Conservation (phyloP, 2,888 invertebrate species). For the Sinelater perroti region DNA sequence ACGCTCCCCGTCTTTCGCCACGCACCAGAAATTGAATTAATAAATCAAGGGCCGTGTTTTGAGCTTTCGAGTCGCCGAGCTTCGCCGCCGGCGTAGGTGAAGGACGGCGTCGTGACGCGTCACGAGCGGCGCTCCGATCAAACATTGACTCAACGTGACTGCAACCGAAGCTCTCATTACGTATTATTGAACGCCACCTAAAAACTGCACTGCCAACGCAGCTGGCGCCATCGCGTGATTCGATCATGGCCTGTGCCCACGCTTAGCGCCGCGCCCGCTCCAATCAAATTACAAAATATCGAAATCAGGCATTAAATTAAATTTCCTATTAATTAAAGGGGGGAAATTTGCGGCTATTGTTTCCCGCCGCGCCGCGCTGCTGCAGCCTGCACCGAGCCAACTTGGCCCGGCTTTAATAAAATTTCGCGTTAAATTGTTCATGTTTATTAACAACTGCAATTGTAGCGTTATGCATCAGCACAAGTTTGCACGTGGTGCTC, state of each 20-base stretch:
- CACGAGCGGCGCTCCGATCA: conserved; percentile 20
- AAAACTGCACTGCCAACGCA: conserved; percentile 12
- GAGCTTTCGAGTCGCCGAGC: conserved; percentile 4
- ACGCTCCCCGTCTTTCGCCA: conserved; percentile 3
- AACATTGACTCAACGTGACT: conserved; percentile 37
- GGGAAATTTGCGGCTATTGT: conserved; percentile 7
- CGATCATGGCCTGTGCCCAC: conserved; percentile 4
- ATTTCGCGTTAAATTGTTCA: background rate
- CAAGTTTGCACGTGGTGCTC: background rate
- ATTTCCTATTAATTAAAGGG: conserved; percentile 30
- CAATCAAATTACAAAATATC: conserved; percentile 29
- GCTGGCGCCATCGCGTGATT: conserved; percentile 6
- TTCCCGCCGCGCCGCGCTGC: background rate
- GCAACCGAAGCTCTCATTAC: conserved; percentile 20
- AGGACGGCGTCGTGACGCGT: conserved; percentile 19
- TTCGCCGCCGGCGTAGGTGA: conserved; percentile 13
- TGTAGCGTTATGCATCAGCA: background rate
- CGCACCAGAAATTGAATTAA: conserved; percentile 14
- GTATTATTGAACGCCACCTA: conserved; percentile 12
- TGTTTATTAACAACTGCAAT: no score
- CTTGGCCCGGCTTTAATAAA: conserved; percentile 2
- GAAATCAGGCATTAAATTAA: conserved; percentile 36
- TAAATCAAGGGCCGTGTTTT: conserved; percentile 12
- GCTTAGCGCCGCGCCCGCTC: conserved; percentile 1
- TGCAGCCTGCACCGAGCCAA: background rate